Evolutionary conservation across 1,140 invertebrate species (phyloP).

Genomic region (Saccostrea cuccullata): DNA sequence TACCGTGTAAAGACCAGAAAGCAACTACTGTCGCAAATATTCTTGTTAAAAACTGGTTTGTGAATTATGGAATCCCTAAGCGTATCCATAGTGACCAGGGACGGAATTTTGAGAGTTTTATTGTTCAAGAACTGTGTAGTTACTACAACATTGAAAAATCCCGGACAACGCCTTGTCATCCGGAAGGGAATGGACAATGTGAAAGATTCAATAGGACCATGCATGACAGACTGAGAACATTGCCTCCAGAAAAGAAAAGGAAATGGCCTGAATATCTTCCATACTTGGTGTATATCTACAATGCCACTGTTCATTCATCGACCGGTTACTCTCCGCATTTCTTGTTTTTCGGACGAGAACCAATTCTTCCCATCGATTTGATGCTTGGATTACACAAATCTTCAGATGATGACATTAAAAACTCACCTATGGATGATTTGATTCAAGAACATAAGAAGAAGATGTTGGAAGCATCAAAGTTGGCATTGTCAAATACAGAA

Average conservation of each 20-base stretch:
- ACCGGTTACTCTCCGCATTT: constrained; percentile 51
- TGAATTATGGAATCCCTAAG: constrained; percentile 47
- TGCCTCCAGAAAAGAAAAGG: constrained; percentile 12
- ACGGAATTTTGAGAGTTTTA: constrained; percentile 54
- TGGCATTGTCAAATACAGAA: too few relatives aligned
- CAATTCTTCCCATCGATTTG: constrained; percentile 50
- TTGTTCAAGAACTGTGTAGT: constrained; percentile 58
- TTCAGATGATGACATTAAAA: too few relatives aligned
- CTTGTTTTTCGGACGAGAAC: constrained; percentile 55
- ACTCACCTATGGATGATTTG: too few relatives aligned
- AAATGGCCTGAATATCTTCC: constrained; percentile 37
- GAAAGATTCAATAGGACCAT: constrained; percentile 43
- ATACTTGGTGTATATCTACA: constrained; percentile 34
- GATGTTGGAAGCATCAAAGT: too few relatives aligned
- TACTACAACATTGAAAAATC: constrained; percentile 52
- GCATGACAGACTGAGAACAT: constrained; percentile 19
- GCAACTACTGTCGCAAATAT: constrained; percentile 45
- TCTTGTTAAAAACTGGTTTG: constrained; percentile 46
- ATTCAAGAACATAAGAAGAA: too few relatives aligned
- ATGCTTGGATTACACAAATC: neutral
- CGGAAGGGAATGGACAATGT: constrained; percentile 50
- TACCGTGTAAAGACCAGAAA: constrained; percentile 37
- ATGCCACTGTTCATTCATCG: constrained; percentile 32
- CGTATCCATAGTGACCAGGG: constrained; percentile 73
- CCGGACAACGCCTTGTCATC: constrained; percentile 61